Evolutionary conservation across 2,113 vertebrate genomes (phyloP).

Genomic region (Octodon degus): DNA sequence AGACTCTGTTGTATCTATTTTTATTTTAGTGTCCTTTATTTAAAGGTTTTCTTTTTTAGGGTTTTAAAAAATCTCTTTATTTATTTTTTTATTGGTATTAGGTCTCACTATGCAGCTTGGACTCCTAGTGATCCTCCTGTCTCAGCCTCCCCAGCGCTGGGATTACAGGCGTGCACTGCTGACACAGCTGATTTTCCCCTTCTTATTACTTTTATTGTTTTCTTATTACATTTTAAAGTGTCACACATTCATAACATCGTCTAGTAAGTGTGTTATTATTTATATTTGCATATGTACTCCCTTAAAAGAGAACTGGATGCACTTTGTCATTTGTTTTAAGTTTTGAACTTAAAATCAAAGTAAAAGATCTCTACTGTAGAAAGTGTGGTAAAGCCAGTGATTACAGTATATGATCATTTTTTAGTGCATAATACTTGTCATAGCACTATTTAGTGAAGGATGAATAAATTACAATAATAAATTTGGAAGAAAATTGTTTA

Average conservation of each 20-base stretch:
- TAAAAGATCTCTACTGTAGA: neutral
- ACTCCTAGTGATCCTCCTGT: neutral
- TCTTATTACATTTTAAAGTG: neutral
- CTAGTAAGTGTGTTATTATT: neutral
- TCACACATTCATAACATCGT: neutral
- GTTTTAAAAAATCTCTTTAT: neutral
- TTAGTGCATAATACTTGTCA: neutral
- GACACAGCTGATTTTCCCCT: neutral
- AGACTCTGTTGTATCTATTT: neutral
- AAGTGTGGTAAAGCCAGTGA: neutral
- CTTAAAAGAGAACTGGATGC: neutral
- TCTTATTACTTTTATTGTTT: neutral
- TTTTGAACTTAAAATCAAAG: constrained; percentile 5
- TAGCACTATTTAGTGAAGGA: neutral
- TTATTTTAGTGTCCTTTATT: neutral
- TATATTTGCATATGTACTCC: neutral
- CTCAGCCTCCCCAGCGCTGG: neutral
- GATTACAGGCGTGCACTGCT: neutral
- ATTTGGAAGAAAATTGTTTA: constrained; percentile 34
- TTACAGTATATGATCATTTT: neutral
- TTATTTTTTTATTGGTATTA: neutral
- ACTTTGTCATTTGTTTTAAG: constrained; percentile 59
- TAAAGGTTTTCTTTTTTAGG: neutral
- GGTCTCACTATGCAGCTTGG: neutral
- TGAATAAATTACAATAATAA: constrained; percentile 25